Base-by-base conservation (phyloP, 2,113 vertebrate genomes). In the Aptenodytes patagonicus region DNA sequence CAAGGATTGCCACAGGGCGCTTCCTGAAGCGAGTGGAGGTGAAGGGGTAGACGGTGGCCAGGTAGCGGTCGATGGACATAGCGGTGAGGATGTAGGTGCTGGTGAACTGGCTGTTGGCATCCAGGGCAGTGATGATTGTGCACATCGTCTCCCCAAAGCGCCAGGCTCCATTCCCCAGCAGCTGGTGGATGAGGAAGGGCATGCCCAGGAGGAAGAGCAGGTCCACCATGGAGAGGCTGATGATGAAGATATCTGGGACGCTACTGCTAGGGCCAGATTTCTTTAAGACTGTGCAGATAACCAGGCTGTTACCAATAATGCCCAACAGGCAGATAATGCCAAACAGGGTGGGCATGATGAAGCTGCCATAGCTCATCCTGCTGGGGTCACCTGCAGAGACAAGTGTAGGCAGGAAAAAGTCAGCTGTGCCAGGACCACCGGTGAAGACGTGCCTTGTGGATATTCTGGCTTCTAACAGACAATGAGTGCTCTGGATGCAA, bases 261-360 rank as follows among this genome's bases (percentile, higher is more conserved):
- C 96, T 98, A 51, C 95, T 97, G 20, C 83, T 95, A 36, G 95
- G 96, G 62, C 97, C 91, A 72, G 96, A 97, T 91, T 98, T 98
- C 82, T 98, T 98, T 58, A 98, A 94, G 49, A 98, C 96, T 29
- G 93, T 97, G 89, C 96, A 98, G 92, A 98, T 97, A 36, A 98
- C 97, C 6, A 98, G 92, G 47, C 87, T 97, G 95, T 98, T 98
- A 26, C 97, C 97, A 8, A 90, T 46, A 31, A 98, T 94, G 16
- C 97, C 98, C 52, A 98, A 73, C 55, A 98, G 78, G 54, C 97
- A 98, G 83, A 98, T 98, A 83, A 98, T 84, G 14, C 97, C 97
- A 42, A 97, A 98, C 52, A 98, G 94, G 79, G 97, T 97, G 40
- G 98, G 97, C 97, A 97, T 97, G 92, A 98, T 95, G 54, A 97